Conservation (phyloP, 2,888 invertebrate species). For the Trichopoda pennipes region DNA sequence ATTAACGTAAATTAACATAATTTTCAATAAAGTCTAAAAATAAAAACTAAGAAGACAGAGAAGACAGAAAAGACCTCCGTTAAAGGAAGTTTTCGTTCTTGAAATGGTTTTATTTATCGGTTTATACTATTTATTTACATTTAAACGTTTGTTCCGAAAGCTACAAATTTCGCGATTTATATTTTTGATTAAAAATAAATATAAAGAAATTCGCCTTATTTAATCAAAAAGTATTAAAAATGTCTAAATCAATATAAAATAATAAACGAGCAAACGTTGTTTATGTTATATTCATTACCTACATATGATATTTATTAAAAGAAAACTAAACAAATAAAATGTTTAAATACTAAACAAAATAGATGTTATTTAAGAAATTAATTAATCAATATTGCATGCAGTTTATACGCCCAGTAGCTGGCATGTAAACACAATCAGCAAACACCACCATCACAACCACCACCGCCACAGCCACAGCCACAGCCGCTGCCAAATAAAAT, state of each 20-base stretch:
- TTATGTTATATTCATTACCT: not conserved
- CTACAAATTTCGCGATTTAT: too few species aligned
- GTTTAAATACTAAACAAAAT: constrained; percentile 32
- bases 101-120: too few species aligned
- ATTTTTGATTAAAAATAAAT: not conserved
- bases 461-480: constrained; percentile 63
- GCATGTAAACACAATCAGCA: constrained; percentile 71
- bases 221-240: too few species aligned
- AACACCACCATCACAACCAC: constrained; percentile 66
- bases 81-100: too few species aligned
- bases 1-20: too few species aligned
- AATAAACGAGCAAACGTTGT: too few species aligned
- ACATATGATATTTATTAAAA: not conserved
- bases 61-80: too few species aligned
- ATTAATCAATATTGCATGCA: constrained; percentile 67
- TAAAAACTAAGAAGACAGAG: too few species aligned
- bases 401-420: constrained; percentile 66
- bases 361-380: constrained; percentile 59
- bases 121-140: too few species aligned
- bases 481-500: constrained; percentile 15
- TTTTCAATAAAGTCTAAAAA: too few species aligned
- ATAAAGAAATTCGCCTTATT: not conserved
- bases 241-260: too few species aligned
- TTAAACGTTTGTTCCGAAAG: too few species aligned
- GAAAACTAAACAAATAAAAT: constrained; percentile 4